Conservation (phyloP, 1,140 invertebrate species). For the Drosophila mayri region DNA sequence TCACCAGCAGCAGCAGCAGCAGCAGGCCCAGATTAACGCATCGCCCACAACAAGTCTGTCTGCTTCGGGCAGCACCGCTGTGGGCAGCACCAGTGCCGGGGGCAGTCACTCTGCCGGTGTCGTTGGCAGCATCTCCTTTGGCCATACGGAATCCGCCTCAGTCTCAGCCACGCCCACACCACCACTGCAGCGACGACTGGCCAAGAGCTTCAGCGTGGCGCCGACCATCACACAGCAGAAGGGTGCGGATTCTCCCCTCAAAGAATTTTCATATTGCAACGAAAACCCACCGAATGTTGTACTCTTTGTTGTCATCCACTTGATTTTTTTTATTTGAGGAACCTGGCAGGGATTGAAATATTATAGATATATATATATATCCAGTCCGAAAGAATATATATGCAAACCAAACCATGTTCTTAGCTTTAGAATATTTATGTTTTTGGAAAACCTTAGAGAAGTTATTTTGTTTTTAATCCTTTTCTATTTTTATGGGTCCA, state of each 20-base stretch:
- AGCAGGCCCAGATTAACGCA: slow-evolving; percentile 35
- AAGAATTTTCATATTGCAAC: slow-evolving; percentile 6
- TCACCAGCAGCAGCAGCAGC: slow-evolving; percentile 35
- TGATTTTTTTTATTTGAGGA: not conserved
- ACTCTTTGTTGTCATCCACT: slow-evolving; percentile 26
- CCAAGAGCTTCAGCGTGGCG: slow-evolving; percentile 95
- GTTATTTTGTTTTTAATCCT: no score
- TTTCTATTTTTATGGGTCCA: no score
- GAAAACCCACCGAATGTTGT: slow-evolving; percentile 32
- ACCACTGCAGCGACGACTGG: slow-evolving; percentile 92
- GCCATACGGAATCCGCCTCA: slow-evolving; percentile 27
- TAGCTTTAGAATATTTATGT: no score
- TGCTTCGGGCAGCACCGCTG: slow-evolving; percentile 17
- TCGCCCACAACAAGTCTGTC: slow-evolving; percentile 46
- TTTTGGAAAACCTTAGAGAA: no score
- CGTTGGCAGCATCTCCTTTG: slow-evolving; percentile 74
- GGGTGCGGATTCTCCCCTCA: slow-evolving; percentile 62
- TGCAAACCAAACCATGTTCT: no score
- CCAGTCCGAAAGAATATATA: no score
- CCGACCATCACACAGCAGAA: slow-evolving; percentile 86
- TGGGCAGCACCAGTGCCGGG: slow-evolving; percentile 64
- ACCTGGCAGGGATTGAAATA: slow-evolving; percentile 16
- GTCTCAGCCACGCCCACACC: slow-evolving; percentile 89
- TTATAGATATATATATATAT: not conserved
- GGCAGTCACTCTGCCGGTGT: slow-evolving; percentile 81